Evolutionary conservation across 2,888 invertebrate genomes (phyloP).

Genomic region (Hartigia nigra): DNA sequence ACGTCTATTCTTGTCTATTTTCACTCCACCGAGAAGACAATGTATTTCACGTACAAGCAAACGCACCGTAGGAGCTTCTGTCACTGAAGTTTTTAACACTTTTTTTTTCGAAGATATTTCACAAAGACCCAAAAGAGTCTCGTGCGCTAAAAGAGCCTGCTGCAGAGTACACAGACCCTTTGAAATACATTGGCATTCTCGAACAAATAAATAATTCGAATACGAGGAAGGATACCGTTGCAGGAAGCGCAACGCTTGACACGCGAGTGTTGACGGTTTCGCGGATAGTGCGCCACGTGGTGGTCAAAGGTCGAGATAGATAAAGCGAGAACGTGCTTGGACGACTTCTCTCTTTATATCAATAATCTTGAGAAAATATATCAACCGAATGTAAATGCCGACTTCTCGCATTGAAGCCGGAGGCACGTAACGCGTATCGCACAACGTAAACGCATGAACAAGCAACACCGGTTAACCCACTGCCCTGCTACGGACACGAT

Average conservation of each 20-base stretch:
- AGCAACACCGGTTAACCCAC: not conserved
- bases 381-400: not conserved
- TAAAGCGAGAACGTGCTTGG: not conserved
- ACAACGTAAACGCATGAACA: not conserved
- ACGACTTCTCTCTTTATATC: not conserved
- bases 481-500: not conserved
- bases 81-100: too few relatives aligned
- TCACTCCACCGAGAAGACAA: not conserved
- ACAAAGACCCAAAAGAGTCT: not conserved
- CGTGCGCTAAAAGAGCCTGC: not conserved
- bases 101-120: not conserved
- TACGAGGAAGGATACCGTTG: not conserved
- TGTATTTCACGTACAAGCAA: not conserved
- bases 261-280: constrained; percentile 40
- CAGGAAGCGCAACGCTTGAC: constrained; percentile 18
- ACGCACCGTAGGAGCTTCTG: not conserved
- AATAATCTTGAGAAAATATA: not conserved
- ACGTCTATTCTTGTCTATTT: not conserved
- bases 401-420: not conserved
- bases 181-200: not conserved
- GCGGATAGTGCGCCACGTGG: constrained; percentile 47
- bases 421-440: not conserved
- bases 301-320: constrained; percentile 43
- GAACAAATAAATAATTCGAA: not conserved
- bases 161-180: not conserved